Evolutionary conservation across 2,888 invertebrate species (phyloP).

Genomic region (Tetragonula carbonaria): DNA sequence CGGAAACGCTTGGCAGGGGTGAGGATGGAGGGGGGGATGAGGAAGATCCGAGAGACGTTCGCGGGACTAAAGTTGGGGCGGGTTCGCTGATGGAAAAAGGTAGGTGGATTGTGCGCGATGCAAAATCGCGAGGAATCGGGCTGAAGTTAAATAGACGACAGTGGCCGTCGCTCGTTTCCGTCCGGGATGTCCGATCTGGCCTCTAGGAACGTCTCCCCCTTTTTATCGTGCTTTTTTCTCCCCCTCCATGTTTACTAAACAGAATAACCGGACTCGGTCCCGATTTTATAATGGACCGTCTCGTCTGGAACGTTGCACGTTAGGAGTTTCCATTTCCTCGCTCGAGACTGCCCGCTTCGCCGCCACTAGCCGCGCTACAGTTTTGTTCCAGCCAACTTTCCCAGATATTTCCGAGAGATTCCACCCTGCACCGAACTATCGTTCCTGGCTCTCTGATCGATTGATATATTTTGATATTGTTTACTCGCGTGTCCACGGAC

Average conservation of each 20-base stretch:
- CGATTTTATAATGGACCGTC: constrained; percentile 44
- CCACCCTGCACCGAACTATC: constrained; percentile 10
- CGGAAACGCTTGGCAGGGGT: not conserved
- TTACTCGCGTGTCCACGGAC: constrained; percentile 1
- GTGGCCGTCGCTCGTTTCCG: constrained; percentile 60
- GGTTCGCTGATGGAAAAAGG: constrained; percentile 23
- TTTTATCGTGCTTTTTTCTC: constrained; percentile 46
- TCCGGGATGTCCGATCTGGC: constrained; percentile 40
- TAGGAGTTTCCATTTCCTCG: constrained; percentile 12
- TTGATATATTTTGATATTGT: constrained; percentile 53
- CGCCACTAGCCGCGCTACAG: not conserved
- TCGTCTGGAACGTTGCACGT: constrained; percentile 29
- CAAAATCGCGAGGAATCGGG: constrained; percentile 69
- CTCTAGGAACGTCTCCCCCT: constrained; percentile 31
- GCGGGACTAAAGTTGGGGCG: constrained; percentile 16
- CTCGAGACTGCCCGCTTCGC: not conserved
- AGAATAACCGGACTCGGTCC: constrained; percentile 38
- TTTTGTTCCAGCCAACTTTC: constrained; percentile 45
- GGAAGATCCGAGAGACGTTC: constrained; percentile 19
- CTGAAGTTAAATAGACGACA: constrained; percentile 71
- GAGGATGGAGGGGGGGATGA: not conserved
- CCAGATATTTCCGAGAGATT: constrained; percentile 36
- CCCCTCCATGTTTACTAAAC: constrained; percentile 56
- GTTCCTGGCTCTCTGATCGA: constrained; percentile 28
- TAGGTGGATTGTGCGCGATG: constrained; percentile 51